phyloP scores from a whole-genome alignment of 2,797 vertebrate genomes.

The Hemibagrus guttatus region DNA sequence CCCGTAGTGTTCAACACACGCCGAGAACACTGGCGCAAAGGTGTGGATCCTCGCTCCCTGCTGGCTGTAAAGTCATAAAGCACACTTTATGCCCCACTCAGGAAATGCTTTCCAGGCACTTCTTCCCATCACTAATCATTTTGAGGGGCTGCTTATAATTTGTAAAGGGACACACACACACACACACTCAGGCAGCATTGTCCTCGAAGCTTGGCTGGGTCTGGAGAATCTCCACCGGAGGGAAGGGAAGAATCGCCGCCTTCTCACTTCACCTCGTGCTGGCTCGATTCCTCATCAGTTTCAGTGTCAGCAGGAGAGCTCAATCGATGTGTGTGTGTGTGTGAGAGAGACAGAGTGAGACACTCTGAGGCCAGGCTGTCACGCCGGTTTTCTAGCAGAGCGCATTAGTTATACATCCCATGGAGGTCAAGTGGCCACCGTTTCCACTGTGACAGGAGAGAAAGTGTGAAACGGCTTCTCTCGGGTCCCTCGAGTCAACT shows the following conservation, averaged over 20 bases:
- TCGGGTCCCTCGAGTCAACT: constrained; percentile 45
- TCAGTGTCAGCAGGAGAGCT: constrained; percentile 71
- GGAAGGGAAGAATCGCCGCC: constrained; percentile 60
- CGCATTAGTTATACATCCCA: constrained; percentile 51
- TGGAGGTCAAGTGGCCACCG: constrained; percentile 49
- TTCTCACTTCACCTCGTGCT: constrained; percentile 62
- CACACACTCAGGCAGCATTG: constrained; percentile 3
- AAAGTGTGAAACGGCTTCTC: constrained; percentile 46
- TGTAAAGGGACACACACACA: background rate
- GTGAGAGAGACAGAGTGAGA: constrained; percentile 47
- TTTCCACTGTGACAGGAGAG: constrained; percentile 37
- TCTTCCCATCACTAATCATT: background rate
- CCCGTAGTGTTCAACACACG: background rate
- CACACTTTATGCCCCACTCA: background rate
- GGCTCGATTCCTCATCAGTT: constrained; percentile 77
- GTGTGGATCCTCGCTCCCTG: background rate
- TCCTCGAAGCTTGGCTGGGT: constrained; percentile 24
- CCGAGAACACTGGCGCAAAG: constrained; percentile 17
- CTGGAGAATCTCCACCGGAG: constrained; percentile 47
- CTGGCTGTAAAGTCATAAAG: background rate
- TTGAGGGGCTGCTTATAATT: background rate
- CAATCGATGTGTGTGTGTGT: constrained; percentile 69
- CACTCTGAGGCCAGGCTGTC: constrained; percentile 40
- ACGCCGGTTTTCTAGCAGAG: constrained; percentile 38
- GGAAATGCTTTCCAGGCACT: background rate